Evolutionary conservation across 2,113 vertebrate genomes (phyloP).

Genomic region (Rhinolophus ferrumequinum): DNA sequence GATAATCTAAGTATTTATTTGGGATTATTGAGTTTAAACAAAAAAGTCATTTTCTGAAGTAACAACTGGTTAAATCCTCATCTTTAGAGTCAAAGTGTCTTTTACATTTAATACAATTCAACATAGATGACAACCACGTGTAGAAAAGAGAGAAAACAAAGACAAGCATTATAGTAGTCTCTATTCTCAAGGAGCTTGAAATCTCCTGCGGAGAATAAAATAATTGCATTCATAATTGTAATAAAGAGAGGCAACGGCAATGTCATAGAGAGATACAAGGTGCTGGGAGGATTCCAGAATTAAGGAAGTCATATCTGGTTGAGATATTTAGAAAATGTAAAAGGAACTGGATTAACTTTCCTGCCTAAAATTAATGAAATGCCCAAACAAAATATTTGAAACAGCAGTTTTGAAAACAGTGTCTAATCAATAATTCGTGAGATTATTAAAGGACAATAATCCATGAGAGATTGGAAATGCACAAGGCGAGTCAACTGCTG

Average conservation of each 20-base stretch:
- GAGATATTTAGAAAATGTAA: neutral
- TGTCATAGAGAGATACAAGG: neutral
- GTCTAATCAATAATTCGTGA: too few relatives aligned
- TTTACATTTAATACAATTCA: neutral
- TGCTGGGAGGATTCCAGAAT: neutral
- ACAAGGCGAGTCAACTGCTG: neutral
- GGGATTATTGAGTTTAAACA: neutral
- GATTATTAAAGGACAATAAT: neutral
- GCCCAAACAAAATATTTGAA: neutral
- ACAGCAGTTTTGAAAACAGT: neutral
- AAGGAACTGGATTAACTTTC: neutral
- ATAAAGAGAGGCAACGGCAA: neutral
- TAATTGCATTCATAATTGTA: neutral
- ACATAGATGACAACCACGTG: neutral
- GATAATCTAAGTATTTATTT: neutral
- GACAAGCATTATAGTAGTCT: neutral
- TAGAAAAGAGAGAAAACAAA: neutral
- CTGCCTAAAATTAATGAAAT: neutral
- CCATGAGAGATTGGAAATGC: neutral
- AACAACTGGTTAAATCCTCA: neutral
- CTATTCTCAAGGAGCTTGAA: neutral
- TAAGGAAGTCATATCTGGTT: neutral
- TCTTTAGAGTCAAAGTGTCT: neutral
- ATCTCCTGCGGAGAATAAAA: neutral
- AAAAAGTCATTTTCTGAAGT: neutral